Base-by-base conservation (phyloP, 1,140 invertebrate genomes). In the Drosophila insularis region DNA sequence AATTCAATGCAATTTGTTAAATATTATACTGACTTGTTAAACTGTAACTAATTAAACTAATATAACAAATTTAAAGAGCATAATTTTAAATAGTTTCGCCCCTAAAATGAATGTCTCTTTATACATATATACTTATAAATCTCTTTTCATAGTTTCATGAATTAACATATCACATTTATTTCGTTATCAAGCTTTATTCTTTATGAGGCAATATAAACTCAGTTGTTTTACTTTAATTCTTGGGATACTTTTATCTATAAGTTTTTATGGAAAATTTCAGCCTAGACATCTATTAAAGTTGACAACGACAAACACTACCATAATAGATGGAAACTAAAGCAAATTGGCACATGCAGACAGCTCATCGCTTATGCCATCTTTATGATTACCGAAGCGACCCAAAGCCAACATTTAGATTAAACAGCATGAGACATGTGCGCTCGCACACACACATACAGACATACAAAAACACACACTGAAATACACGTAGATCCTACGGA, bases 281-380 rank as follows among this genome's bases (percentile, higher is more conserved):
- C 17, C 7, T 17, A 50, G 43, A 50, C 43, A 50, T 21, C 43
- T 11, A 50, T 50, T 50, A 50, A 50, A 50, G 43, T 50, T 21
- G 10, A 5, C 8, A 50, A 50, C 35, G 13, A 11, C 53, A 8
- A 32, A n/a, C 7, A 65, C 35, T 31, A 70, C 19, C 19, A 69
- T 46, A 64, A 43, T 50, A 56, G 37, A 58, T 40, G 66, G 66
- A 65, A 76, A 65, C 61, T 70, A 76, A 77, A 70, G 53, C 73
- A 70, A 77, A 77, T 76, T 76, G 74, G 73, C 73, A 70, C 43
- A 69, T 75, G 74, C 73, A 77, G 67, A 77, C 74, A 71, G 58
- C 81, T 86, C 81, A 82, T 89, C 79, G 79, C 84, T 87, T 87
- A 87, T 87, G 86, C 84, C 76, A 87, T 87, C 82, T 87, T 87